Evolutionary conservation across 2,113 vertebrate species (phyloP).

Genomic region (Nannospalax galili): DNA sequence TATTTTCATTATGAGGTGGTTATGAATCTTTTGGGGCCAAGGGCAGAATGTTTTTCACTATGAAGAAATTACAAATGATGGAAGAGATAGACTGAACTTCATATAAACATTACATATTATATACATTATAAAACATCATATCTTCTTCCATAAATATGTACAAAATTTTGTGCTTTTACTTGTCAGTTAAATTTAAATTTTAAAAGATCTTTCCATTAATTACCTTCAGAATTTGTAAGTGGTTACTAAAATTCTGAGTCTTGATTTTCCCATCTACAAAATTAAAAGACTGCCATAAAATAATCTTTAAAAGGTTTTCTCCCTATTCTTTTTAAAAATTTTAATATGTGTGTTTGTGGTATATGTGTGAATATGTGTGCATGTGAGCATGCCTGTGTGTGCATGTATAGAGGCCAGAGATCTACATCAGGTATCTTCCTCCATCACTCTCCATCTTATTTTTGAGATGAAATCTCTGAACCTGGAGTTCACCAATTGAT

Average conservation of each 20-base stretch:
- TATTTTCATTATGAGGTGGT: background rate
- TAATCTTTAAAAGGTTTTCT: background rate
- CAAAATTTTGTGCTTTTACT: background rate
- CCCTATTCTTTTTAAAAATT: background rate
- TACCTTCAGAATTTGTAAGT: background rate
- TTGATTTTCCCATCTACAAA: slow-evolving; percentile 58
- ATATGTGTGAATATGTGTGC: background rate
- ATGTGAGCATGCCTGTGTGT: background rate
- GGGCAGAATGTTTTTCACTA: background rate
- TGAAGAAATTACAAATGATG: background rate
- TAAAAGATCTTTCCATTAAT: background rate
- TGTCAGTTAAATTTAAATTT: background rate
- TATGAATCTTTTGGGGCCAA: background rate
- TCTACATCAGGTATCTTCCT: background rate
- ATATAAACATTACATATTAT: background rate
- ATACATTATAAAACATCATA: background rate
- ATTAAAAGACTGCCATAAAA: background rate
- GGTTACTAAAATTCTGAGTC: background rate
- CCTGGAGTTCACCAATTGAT: background rate
- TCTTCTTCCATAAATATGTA: background rate
- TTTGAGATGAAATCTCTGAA: background rate
- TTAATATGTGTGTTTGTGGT: background rate
- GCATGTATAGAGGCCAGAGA: background rate
- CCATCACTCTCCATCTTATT: background rate
- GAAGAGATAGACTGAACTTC: background rate